Percentiles rank a stretch among this genome's conserved stretches.
Evolutionary conservation across 2,888 invertebrate species (phyloP).

Genomic region (Tetheella fluctuosa): DNA sequence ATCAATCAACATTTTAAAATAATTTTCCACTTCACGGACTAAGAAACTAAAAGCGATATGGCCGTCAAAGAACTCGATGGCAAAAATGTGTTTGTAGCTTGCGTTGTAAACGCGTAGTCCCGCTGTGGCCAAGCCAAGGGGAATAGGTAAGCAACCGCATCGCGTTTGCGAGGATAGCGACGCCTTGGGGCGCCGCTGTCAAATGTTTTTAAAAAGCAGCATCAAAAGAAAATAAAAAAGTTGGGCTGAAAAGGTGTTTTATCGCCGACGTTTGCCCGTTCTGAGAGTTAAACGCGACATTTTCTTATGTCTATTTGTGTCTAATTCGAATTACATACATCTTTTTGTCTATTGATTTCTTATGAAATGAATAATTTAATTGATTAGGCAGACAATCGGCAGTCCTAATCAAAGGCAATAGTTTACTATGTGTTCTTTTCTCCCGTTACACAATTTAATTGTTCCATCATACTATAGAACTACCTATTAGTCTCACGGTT

Average conservation of each 20-base stretch:
- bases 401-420: not conserved
- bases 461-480: conserved; percentile 24
- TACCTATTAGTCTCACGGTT: conserved; percentile 21
- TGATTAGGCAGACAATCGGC: not conserved
- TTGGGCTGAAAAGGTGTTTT: conserved; percentile 19
- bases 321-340: not conserved
- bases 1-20: no score
- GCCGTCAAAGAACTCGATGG: conserved; percentile 4
- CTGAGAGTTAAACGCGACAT: not conserved
- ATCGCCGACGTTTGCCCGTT: conserved; percentile 1
- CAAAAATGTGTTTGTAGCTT: conserved; percentile 17
- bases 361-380: not conserved
- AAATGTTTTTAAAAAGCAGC: conserved; percentile 48
- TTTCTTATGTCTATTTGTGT: not conserved
- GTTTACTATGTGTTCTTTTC: not conserved
- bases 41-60: no score
- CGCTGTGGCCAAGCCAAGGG: conserved; percentile 44
- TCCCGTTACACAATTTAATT: conserved; percentile 18
- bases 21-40: no score
- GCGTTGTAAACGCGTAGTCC: conserved; percentile 33
- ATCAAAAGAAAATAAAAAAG: conserved; percentile 5
- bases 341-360: not conserved
- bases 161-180: conserved; percentile 44
- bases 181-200: conserved; percentile 52
- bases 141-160: conserved; percentile 62